Conservation (phyloP, 2,113 vertebrate species). For the Rostratula benghalensis region DNA sequence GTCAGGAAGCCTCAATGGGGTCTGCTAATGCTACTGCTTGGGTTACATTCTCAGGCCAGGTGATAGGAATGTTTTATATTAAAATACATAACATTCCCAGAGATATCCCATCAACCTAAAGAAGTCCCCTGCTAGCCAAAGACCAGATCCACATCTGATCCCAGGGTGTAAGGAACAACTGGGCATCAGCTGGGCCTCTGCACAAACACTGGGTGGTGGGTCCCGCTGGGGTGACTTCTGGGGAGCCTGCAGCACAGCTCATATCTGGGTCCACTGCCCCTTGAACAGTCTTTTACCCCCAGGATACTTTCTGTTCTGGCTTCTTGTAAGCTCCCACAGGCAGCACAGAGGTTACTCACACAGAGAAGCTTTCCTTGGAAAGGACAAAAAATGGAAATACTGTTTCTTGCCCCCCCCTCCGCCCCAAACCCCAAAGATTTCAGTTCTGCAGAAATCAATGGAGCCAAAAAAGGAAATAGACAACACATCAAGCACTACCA, state of each 20-base stretch:
- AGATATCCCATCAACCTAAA: not conserved
- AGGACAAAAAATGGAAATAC: not conserved
- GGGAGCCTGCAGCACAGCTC: not conserved
- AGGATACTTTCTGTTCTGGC: not conserved
- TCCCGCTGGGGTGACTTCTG: not conserved
- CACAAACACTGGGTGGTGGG: not conserved
- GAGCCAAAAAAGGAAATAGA: not conserved
- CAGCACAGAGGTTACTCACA: not conserved
- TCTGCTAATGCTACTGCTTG: not conserved
- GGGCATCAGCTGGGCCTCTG: not conserved
- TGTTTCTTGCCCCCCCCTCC: accelerated
- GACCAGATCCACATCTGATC: not conserved
- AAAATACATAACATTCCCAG: not conserved
- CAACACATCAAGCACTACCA: not conserved
- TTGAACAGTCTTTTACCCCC: not conserved
- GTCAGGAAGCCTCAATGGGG: not conserved
- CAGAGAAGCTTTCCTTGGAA: not conserved
- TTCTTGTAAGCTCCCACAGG: not conserved
- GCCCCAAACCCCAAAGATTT: not conserved
- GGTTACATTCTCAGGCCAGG: not conserved
- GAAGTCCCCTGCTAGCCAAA: not conserved
- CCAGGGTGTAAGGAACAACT: not conserved
- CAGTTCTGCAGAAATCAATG: not conserved
- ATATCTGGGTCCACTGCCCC: not conserved
- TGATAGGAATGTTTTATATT: not conserved